Evolutionary conservation across 2,888 invertebrate species (phyloP), one percentile per base, ranked within the genome.

Genomic region (Cerastis rubricosa): DNA sequence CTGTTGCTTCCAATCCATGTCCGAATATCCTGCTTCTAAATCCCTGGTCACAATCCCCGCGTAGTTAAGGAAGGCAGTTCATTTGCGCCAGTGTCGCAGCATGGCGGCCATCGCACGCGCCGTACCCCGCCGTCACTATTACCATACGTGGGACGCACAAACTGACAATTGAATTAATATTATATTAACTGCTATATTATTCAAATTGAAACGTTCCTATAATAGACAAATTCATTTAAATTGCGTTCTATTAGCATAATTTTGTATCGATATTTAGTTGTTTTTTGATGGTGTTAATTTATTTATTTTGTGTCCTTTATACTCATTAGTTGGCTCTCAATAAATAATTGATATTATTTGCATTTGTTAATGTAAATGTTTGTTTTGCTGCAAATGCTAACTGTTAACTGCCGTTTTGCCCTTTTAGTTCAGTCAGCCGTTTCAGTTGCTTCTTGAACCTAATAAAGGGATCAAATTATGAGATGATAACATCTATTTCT

Each of bases 141-240:
- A 92, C 88, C 92, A 91, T 91, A 92, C 93, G 94, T 94, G 93
- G 94, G 94, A 81, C 78, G 92, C 68, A 90, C 85, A 85, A 71
- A 90, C 87, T 80, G 87, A 87, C 92, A 92, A 93, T 92, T 92
- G 92, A 92, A 92, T 93, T 92, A 92, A 92, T 91, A 89, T 89
- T 76, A 83, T 75, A 85, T 74, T 88, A 88, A 80, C 78, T 84
- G 84, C 71, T 84, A 71, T 88, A 83, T 85, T 86, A 85, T 87
- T 88, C 64, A 88, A 88, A 87, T 85, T 81, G 47, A 83, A 78
- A 66, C 61, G 73, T 83, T 66, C 45, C 22, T 85, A 68, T 87
- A 80, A 85, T 88, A 86, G 77, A 80, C 71, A 64, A 74, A 84
- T 84, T 78, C 73, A 86, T 87, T 88, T 72, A 75, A 85, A 87